These are phyloP conservation scores for Ruditapes philippinarum DNA, from an alignment of 1,140 invertebrate genomes.

Conservation along the genomic window DNA sequence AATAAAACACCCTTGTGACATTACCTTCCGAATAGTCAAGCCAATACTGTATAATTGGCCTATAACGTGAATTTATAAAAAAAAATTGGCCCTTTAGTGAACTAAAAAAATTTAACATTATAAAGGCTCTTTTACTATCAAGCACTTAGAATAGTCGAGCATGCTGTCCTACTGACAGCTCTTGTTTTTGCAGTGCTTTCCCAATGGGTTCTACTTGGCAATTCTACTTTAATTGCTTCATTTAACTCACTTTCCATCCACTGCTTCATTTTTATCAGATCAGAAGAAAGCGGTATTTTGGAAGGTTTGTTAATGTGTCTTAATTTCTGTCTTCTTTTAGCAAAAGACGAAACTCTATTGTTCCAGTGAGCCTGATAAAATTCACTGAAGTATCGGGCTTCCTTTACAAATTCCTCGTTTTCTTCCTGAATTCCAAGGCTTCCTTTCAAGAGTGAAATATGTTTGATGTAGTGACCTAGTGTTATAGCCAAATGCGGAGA, in stretches of 20 bases:
- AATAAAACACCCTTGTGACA: no score
- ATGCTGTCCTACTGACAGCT: no score
- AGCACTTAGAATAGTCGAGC: no score
- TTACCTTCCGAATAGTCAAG: no score
- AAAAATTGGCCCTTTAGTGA: no score
- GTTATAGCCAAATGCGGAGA: conserved; percentile 9
- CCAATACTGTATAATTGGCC: no score
- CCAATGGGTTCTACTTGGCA: background rate
- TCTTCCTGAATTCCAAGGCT: background rate
- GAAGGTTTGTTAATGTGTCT: background rate
- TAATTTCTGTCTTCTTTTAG: background rate
- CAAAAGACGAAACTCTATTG: background rate
- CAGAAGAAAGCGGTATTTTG: background rate
- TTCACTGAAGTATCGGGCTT: background rate
- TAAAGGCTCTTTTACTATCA: no score
- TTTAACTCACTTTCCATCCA: background rate
- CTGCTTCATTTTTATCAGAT: background rate
- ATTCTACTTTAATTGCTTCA: background rate
- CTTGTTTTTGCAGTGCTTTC: no score
- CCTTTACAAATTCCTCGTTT: background rate
- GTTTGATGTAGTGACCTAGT: background rate
- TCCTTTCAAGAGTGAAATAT: background rate
- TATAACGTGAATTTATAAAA: no score
- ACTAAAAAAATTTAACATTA: no score
- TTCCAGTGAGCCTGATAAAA: background rate